Evolutionary conservation across 2,888 invertebrate species (phyloP).

Genomic region (Acrobasis suavella): DNA sequence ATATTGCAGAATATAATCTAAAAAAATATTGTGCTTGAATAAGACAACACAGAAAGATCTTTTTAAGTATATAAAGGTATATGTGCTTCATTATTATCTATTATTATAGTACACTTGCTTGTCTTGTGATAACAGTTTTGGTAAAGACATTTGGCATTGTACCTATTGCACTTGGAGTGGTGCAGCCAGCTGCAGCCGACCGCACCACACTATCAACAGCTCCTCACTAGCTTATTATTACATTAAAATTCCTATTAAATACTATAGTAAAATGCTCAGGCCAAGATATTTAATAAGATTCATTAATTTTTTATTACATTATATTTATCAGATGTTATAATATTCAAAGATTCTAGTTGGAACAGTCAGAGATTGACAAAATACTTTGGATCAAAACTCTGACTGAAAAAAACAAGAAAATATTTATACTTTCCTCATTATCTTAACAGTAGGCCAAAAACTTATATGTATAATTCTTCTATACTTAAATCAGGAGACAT

Average conservation of each 20-base stretch:
- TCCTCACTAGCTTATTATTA: conserved; percentile 12
- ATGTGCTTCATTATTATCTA: conserved; percentile 40
- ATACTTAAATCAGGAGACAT: conserved; percentile 29
- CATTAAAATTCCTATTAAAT: conserved; percentile 4
- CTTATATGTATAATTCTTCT: conserved; percentile 28
- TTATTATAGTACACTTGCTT: conserved; percentile 34
- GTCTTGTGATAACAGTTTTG: conserved; percentile 43
- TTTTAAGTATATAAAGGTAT: conserved; percentile 16
- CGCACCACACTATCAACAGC: not conserved
- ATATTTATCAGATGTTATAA: conserved; percentile 4
- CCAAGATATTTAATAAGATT: conserved; percentile 3
- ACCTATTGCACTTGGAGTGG: conserved; percentile 19
- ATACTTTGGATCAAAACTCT: conserved; percentile 11
- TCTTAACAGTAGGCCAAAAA: conserved; percentile 45
- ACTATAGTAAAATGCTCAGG: conserved; percentile 16
- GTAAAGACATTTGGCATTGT: conserved; percentile 45
- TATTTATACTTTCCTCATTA: conserved; percentile 26
- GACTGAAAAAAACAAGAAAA: conserved; percentile 22
- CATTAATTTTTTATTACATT: too few species aligned
- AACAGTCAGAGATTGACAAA: conserved; percentile 5
- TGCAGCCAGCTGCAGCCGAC: not conserved
- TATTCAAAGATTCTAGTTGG: conserved; percentile 13
- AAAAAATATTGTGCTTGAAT: conserved; percentile 28
- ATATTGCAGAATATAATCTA: conserved; percentile 30
- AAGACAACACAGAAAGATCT: conserved; percentile 23